Evolutionary conservation across 2,888 invertebrate genomes (phyloP).

Genomic region (Copidosoma aretas): DNA sequence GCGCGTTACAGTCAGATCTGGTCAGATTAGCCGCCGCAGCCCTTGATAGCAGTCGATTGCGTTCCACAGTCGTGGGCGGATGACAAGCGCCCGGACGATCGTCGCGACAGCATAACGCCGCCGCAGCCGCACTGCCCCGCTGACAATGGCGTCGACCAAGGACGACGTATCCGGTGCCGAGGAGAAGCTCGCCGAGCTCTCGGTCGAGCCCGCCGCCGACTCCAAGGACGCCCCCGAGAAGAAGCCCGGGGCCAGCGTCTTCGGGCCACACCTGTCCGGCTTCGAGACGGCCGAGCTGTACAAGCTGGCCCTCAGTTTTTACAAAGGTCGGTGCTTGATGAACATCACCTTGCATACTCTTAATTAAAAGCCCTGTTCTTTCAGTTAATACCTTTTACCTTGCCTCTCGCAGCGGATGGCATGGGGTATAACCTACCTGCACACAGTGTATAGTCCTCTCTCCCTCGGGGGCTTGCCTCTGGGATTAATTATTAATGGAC

Average conservation of each 20-base stretch:
- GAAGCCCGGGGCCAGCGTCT: constrained; percentile 49
- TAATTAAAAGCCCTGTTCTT: too few species aligned
- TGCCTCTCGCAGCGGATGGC: too few species aligned
- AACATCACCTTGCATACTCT: not conserved
- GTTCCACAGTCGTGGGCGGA: too few species aligned
- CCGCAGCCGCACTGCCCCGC: too few species aligned
- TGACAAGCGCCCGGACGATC: too few species aligned
- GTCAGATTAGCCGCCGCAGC: too few species aligned
- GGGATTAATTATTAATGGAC: constrained; percentile 30
- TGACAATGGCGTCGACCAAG: not conserved
- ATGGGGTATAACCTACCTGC: too few species aligned
- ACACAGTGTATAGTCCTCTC: too few species aligned
- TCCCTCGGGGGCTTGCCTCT: not conserved
- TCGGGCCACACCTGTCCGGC: constrained; percentile 59
- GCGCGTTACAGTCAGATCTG: too few species aligned
- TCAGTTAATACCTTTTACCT: not conserved
- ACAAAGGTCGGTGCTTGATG: constrained; percentile 78
- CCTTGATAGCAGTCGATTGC: too few species aligned
- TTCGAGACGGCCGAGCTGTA: constrained; percentile 75
- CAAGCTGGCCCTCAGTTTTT: constrained; percentile 87
- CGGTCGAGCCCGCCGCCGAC: not conserved
- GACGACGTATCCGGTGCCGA: not conserved
- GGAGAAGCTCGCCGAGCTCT: not conserved
- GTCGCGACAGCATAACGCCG: too few species aligned
- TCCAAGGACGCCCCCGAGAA: constrained; percentile 39